phyloP scores from a whole-genome alignment of 2,797 vertebrate species.

The Diplodus sargus region DNA sequence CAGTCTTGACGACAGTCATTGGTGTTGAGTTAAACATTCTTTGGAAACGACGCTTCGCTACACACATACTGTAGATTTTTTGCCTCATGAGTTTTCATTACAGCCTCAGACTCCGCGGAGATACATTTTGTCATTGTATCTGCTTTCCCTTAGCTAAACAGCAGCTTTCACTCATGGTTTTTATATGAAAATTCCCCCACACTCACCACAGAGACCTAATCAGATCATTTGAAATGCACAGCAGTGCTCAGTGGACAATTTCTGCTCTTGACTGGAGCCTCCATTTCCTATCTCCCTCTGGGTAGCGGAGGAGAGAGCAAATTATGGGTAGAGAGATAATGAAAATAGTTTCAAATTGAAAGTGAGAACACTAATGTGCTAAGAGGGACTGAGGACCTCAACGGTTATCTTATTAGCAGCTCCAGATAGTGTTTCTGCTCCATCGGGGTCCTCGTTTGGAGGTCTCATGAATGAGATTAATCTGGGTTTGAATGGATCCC shows the following conservation, averaged over 20 bases:
- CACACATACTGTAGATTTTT: constrained; percentile 16
- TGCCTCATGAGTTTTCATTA: constrained; percentile 61
- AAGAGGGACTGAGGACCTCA: constrained; percentile 84
- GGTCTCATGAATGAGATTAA: constrained; percentile 84
- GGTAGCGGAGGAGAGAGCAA: constrained; percentile 81
- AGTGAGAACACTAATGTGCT: constrained; percentile 86
- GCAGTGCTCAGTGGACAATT: constrained; percentile 75
- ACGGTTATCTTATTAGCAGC: constrained; percentile 87
- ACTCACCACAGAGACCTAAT: constrained; percentile 75
- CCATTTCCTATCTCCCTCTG: constrained; percentile 82
- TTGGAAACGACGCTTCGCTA: constrained; percentile 9
- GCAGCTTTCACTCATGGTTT: constrained; percentile 65
- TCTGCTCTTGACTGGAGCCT: constrained; percentile 83
- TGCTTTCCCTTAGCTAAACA: constrained; percentile 71
- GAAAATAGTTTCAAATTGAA: constrained; percentile 88
- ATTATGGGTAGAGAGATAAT: constrained; percentile 85
- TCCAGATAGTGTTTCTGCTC: constrained; percentile 82
- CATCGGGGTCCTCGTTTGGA: constrained; percentile 79
- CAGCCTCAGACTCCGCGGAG: constrained; percentile 58
- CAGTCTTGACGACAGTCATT: not conserved
- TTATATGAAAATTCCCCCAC: constrained; percentile 70
- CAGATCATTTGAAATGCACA: constrained; percentile 82
- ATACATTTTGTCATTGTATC: constrained; percentile 59
- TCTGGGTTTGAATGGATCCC: constrained; percentile 80
- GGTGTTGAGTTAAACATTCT: constrained; percentile 17